Evolutionary conservation across 2,888 invertebrate genomes (phyloP).

Genomic region (Mimumesa dahlbomi): DNA sequence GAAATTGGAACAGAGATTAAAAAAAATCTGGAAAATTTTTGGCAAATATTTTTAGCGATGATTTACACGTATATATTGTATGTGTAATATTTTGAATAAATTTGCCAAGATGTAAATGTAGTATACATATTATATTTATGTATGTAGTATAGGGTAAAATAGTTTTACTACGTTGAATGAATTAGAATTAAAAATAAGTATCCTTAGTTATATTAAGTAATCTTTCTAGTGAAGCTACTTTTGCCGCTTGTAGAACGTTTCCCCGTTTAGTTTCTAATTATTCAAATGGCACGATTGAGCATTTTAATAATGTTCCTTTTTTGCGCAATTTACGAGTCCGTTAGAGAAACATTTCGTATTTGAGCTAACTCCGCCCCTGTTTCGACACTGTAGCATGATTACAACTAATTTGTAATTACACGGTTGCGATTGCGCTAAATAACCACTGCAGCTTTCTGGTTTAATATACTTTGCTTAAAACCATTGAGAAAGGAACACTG

Average conservation of each 20-base stretch:
- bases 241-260: too few species aligned
- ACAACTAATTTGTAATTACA: slow-evolving; percentile 24
- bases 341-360: not conserved
- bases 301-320: not conserved
- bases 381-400: slow-evolving; percentile 7
- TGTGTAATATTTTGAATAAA: not conserved
- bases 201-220: too few species aligned
- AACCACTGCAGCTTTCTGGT: not conserved
- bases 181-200: too few species aligned
- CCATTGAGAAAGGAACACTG: not conserved
- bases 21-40: too few species aligned
- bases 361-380: slow-evolving; percentile 1
- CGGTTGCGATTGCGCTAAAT: slow-evolving; percentile 11
- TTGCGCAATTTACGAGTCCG: slow-evolving; percentile 6
- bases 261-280: not conserved
- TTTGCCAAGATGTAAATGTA: not conserved
- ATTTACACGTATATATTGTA: not conserved
- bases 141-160: too few species aligned
- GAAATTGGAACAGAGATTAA: too few species aligned
- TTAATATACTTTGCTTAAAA: not conserved
- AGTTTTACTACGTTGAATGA: too few species aligned
- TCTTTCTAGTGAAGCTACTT: too few species aligned
- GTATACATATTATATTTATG: too few species aligned
- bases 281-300: not conserved
- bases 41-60: too few species aligned